Conservation (phyloP, 92 coral and sea anemone genomes). For the Palythoa grandis region DNA sequence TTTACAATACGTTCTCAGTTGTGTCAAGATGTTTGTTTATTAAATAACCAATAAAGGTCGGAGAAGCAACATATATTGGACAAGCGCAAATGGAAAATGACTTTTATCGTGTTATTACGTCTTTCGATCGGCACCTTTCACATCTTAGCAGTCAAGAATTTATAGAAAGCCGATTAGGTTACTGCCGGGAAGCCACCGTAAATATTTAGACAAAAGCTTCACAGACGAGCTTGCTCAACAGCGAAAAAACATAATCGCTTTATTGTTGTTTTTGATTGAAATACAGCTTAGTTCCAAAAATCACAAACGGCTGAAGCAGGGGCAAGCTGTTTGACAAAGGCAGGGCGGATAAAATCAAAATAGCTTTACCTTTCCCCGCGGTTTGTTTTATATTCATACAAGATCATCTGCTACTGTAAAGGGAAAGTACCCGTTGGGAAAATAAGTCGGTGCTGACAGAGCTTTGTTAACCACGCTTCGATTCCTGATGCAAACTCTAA, state of each 20-base stretch:
- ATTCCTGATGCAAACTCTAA: too few species aligned
- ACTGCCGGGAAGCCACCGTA: slow-evolving; percentile 33
- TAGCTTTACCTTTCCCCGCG: slow-evolving; percentile 15
- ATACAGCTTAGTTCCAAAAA: slow-evolving; percentile 20
- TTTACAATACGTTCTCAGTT: slow-evolving; percentile 75
- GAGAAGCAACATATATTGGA: slow-evolving; percentile 69
- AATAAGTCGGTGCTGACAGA: too few species aligned
- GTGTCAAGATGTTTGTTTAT: slow-evolving; percentile 93
- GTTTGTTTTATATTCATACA: slow-evolving; percentile 4
- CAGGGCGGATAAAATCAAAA: slow-evolving; percentile 12
- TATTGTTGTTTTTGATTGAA: slow-evolving; percentile 32
- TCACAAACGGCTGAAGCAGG: slow-evolving; percentile 19
- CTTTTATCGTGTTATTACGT: slow-evolving; percentile 42
- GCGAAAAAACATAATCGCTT: slow-evolving; percentile 40
- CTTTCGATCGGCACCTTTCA: slow-evolving; percentile 41
- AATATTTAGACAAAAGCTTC: slow-evolving; percentile 43
- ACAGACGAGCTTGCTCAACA: slow-evolving; percentile 3
- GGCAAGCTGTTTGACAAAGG: background rate
- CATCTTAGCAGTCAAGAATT: slow-evolving; percentile 22
- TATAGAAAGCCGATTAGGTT: slow-evolving; percentile 35
- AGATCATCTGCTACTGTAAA: background rate
- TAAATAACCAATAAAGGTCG: slow-evolving; percentile 78
- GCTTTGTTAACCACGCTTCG: too few species aligned
- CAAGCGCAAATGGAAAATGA: slow-evolving; percentile 5
- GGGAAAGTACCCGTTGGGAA: too few species aligned